Conservation (phyloP, 2,888 invertebrate genomes). For the Ennomos fuscantarius region DNA sequence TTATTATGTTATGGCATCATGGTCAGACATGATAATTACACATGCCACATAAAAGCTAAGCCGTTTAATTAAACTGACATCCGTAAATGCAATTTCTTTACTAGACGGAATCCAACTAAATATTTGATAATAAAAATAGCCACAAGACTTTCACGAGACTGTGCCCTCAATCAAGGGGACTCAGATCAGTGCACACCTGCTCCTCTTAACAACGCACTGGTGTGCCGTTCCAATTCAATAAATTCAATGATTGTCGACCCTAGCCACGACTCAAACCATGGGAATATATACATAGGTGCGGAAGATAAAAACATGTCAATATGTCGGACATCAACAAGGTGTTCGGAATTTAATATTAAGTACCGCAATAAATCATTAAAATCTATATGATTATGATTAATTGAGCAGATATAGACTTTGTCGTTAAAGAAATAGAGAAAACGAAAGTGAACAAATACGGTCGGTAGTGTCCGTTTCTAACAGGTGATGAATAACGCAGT, state of each 20-base stretch:
- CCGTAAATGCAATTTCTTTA: no score
- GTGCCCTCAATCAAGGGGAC: slow-evolving; percentile 15
- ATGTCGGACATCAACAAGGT: neutral
- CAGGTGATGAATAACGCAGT: neutral
- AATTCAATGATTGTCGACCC: slow-evolving; percentile 29
- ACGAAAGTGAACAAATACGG: neutral
- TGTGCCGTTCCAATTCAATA: slow-evolving; percentile 33
- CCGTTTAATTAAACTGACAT: no score
- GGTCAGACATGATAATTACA: no score
- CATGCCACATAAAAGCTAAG: no score
- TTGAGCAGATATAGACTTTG: no score
- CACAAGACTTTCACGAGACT: slow-evolving; percentile 10
- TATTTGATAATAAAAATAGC: neutral
- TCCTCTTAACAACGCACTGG: slow-evolving; percentile 17
- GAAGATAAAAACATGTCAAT: slow-evolving; percentile 19
- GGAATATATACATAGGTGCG: slow-evolving; percentile 23
- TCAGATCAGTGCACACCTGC: slow-evolving; percentile 31
- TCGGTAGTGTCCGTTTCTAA: no score
- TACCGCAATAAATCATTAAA: no score
- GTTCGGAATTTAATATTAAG: no score
- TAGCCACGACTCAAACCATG: slow-evolving; percentile 26
- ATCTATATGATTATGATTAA: no score
- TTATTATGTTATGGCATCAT: no score
- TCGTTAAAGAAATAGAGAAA: neutral
- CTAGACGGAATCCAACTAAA: no score